phyloP scores from a whole-genome alignment of 2,113 vertebrate genomes.

The Dromaius novaehollandiae region DNA sequence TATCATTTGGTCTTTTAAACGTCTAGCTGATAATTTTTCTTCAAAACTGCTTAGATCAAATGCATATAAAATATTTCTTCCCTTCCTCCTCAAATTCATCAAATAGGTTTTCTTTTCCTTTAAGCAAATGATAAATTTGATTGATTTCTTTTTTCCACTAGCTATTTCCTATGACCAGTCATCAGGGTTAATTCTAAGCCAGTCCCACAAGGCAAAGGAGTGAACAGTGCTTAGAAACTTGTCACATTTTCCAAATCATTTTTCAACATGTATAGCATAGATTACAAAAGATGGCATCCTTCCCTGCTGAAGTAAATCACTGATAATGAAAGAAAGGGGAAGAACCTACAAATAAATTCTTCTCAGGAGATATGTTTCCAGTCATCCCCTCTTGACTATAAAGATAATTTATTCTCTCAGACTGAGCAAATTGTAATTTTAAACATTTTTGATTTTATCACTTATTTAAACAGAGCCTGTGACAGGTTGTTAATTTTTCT shows the following conservation, averaged over 20 bases:
- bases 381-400: not conserved
- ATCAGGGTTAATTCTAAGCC: not conserved
- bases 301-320: not conserved
- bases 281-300: not conserved
- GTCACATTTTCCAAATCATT: not conserved
- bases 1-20: not conserved
- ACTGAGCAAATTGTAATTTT: not conserved
- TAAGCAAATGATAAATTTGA: not conserved
- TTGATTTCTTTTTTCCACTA: not conserved
- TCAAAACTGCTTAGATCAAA: not conserved
- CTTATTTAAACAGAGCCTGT: not conserved
- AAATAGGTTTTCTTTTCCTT: not conserved
- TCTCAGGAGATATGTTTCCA: not conserved
- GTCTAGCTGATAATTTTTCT: not conserved
- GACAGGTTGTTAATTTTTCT: not conserved
- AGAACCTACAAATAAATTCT: not conserved
- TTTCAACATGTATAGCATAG: not conserved
- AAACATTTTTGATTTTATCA: not conserved
- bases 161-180: not conserved
- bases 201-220: not conserved
- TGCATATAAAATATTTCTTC: not conserved
- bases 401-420: not conserved
- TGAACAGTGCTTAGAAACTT: not conserved
- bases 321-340: not conserved
- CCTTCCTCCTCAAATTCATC: not conserved